Evolutionary conservation across 1,140 invertebrate species (phyloP), one percentile per base, ranked within the genome.

Genomic region (Aphaenogaster floridana): DNA sequence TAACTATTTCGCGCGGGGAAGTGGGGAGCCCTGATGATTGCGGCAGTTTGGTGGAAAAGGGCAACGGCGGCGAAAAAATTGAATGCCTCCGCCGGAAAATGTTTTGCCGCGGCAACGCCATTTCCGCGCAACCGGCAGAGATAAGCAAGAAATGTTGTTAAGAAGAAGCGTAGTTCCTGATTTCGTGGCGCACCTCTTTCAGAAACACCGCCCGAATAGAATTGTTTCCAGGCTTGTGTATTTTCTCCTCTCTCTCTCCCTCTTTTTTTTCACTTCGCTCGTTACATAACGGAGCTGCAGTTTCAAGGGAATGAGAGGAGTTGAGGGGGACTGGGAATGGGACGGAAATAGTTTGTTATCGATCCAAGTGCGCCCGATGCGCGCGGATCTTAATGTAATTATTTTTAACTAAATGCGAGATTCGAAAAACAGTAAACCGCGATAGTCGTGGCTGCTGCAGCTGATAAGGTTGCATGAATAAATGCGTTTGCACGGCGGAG

Each of bases 101-200:
- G 77, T 86, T 87, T 91, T 63, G 87, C 71, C 57, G 21, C 9
- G 54, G 78, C 69, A 48, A 91, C 64, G 74, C 68, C 68, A 90
- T 90, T 90, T 90, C 86, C 86, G 68, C 36, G 39, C 76, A 79
- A 36, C 66, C 59, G 78, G 71, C 63, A 78, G 66, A 80, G 88
- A 91, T 91, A 90, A 92, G 81, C 61, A 86, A 89, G 88, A 80
- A 90, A 87, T 39, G 66, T 89, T 90, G 87, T 87, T 89, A 91
- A 91, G 78, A 68, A 86, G 68, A 84, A 83, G 86, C 79, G 85
- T 66, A 63, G 68, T 64, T 87, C 77, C 86, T 89, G 89, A 90
- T 88, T 87, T 90, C 64, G 89, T 54, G 50, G 57, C 84, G 84
- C 66, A 87, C 64, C 68, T 85, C 48, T 71, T n/a, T 57, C 48